Evolutionary conservation across 2,888 invertebrate species (phyloP).

Genomic region (Chrysina gloriosa): DNA sequence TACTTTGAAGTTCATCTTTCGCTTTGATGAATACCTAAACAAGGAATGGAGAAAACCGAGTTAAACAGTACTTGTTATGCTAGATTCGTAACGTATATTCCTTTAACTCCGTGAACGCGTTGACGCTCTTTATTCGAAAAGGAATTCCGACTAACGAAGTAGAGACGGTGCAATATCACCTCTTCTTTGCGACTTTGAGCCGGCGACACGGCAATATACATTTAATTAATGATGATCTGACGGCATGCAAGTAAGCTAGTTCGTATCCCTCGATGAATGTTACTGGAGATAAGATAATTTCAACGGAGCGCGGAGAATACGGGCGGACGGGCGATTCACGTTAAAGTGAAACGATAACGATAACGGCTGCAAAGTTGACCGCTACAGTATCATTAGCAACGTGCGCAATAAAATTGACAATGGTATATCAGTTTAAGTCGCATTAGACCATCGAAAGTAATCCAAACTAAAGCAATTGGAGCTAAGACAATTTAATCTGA

Average conservation of each 20-base stretch:
- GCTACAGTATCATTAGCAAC: neutral
- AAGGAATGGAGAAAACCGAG: no score
- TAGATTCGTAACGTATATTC: no score
- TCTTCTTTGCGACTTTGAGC: no score
- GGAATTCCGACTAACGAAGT: no score
- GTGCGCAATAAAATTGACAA: conserved; percentile 7
- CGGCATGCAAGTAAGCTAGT: neutral
- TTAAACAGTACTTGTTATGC: no score
- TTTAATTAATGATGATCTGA: neutral
- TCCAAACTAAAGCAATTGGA: conserved; percentile 16
- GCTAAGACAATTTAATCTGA: conserved; percentile 17
- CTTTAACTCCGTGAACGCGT: no score
- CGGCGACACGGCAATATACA: no score
- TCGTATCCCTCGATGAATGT: neutral
- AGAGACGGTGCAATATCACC: no score
- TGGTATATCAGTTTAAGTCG: conserved; percentile 16
- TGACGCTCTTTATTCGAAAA: no score
- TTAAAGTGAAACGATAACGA: conserved; percentile 4
- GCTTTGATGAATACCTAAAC: no score
- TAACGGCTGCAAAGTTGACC: conserved; percentile 12
- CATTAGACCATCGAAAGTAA: conserved; percentile 13
- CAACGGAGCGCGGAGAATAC: neutral
- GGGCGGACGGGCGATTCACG: neutral
- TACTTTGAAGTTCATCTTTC: no score
- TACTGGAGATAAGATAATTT: neutral